Base-by-base conservation (phyloP, 2,888 invertebrate species). In the Sarcophaga carnaria region DNA sequence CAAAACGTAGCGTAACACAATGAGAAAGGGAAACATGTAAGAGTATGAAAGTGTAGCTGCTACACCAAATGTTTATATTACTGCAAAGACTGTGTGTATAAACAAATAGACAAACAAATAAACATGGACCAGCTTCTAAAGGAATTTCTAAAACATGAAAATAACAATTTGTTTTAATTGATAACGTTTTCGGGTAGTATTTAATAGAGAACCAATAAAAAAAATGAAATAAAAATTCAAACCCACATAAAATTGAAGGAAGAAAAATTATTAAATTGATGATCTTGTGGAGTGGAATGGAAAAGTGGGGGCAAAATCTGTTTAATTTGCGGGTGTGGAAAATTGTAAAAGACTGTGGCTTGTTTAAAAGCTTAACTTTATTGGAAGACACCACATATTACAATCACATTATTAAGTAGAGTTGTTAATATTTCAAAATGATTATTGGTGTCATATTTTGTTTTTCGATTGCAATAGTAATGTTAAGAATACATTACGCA, bases 81-180 rank as follows among this genome's bases (percentile, higher is more conserved):
- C 25, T 37, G 45, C 76, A 63, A 81, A 45, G 60, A 78, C 69
- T 14, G 17, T 37, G 10, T 37, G 4, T 54, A 49, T 4, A 54
- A 54, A 17, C 14, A 54, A 54, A 54, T 54, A 54, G 37, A 10
- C 37, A 76, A 74, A 80, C 25, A 49, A 27, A 54, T n/a, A 14
- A 47, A 10, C 75, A 78, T 10, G 60, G 22, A 8, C 37, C 22
- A 84, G 64, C 83, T 81, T 87, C 87, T 84, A 87, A 87, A 79
- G 79, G 87, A 87, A 87, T 87, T 76, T 67, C 70, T 84, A 87
- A 87, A 54, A 84, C 84, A 84, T 84, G 79, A 75, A 82, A 82
- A 72, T 72, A 84, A 79, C 79, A 81, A 82, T 82, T 84, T 82
- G 76, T 84, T 87, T 79, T 82, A 87, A 84, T 87, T 87, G 81